phyloP scores from a whole-genome alignment of 2,797 vertebrate genomes.

The Fistularia tabacaria region DNA sequence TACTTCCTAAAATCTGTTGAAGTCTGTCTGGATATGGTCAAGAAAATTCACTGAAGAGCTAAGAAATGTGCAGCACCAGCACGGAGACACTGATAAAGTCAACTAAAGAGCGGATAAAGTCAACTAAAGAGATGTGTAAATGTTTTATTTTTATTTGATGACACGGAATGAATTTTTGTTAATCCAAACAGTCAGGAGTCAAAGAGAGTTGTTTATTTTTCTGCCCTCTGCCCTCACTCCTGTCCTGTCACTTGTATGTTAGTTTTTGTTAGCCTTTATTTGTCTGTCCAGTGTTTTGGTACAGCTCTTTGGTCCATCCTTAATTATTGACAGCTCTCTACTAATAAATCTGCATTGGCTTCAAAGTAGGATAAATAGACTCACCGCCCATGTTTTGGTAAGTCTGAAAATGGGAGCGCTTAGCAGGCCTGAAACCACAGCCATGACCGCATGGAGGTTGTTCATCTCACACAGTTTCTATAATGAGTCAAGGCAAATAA shows the following conservation, averaged over 20 bases:
- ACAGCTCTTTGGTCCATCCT: background rate
- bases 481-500: constrained; percentile 8
- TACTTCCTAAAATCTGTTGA: background rate
- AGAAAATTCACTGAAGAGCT: no score
- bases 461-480: constrained; percentile 98
- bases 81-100: no score
- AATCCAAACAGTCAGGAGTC: background rate
- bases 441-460: constrained; percentile 97
- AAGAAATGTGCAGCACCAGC: no score
- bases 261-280: constrained; percentile 15
- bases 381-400: constrained; percentile 97
- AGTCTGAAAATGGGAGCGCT: constrained; percentile 97
- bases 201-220: background rate
- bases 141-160: no score
- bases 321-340: constrained; percentile 14
- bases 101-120: no score
- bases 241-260: constrained; percentile 11
- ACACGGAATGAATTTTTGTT: background rate
- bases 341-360: constrained; percentile 15
- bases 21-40: background rate
- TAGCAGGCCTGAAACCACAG: constrained; percentile 93
- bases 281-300: constrained; percentile 7
- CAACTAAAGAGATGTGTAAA: no score
- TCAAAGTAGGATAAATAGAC: constrained; percentile 54
- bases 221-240: background rate